Evolutionary conservation across 2,888 invertebrate species (phyloP), one percentile per base, ranked within the genome.

Genomic region (Leucophora obtusa): DNA sequence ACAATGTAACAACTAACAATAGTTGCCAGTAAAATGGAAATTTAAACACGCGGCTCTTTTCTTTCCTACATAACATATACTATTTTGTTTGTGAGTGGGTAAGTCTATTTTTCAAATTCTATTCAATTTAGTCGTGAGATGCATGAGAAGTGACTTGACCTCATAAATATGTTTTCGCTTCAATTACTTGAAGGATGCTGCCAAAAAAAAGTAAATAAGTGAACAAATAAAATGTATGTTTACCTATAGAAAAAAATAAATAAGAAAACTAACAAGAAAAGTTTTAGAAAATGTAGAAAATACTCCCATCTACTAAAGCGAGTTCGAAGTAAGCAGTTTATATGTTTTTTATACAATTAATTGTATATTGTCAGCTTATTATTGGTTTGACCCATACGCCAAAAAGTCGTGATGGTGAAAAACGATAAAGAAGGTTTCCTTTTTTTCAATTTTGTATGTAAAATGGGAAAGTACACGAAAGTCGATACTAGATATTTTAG

Each of bases 81-180:
- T 24, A 24, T 7, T 56, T 28, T 28, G 9, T 18, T 5, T 56
- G 28, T 28, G 18, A 5, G 14, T 62, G 35, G n/a, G 18, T 47
- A n/a, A 11, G 21, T 63, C 8, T 28, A 47, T 54, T 43, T 63
- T 1, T 33, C n/a, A 28, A 14, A 47, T 33, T 54, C 9, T 47
- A 11, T 38, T 56, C 35, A 21, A 8, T 50, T 17, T 21, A 17
- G 17, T 58, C 51, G 51, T 38, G 60, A 60, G 17, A 53, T 73
- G 50, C 65, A 56, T 68, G 33, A 53, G 33, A 63, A 73, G 58
- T 79, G 79, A 74, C 59, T 66, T 70, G 65, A 71, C 70, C 71
- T 71, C 71, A 71, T 68, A 68, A 66, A 71, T 71, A 79, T 59
- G 70, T 75, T 58, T 71, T 68, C 54, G 38, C 68, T 58, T 47